Conservation (phyloP, 2,888 invertebrate genomes). For the Epirrhoe tristata region DNA sequence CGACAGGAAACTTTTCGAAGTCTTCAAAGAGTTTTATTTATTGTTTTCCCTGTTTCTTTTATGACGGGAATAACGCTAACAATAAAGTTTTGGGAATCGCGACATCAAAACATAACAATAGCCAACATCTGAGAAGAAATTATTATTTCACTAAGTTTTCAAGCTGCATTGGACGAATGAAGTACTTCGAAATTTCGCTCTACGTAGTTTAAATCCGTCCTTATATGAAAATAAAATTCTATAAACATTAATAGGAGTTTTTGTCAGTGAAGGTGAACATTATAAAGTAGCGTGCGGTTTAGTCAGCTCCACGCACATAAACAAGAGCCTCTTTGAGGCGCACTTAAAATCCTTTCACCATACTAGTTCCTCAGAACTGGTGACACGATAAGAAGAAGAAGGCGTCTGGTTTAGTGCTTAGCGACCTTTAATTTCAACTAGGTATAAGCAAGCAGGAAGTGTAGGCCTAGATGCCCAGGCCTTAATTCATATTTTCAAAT, state of each 20-base stretch:
- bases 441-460: background rate
- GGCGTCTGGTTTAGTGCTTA: background rate
- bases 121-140: constrained; percentile 1
- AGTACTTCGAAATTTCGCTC: background rate
- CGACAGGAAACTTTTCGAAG: constrained; percentile 42
- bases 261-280: too few species aligned
- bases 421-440: background rate
- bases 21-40: constrained; percentile 41
- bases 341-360: too few species aligned
- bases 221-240: background rate
- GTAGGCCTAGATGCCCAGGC: background rate
- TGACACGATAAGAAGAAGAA: too few species aligned
- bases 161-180: background rate
- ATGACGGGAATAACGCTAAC: constrained; percentile 23
- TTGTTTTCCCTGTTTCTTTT: constrained; percentile 37
- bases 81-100: constrained; percentile 16
- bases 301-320: too few species aligned
- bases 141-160: background rate
- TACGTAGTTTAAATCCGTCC: background rate
- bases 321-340: too few species aligned
- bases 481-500: background rate
- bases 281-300: too few species aligned
- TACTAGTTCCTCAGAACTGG: too few species aligned
- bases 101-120: constrained; percentile 3
- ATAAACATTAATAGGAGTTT: background rate